Evolutionary conservation across 2,797 vertebrate genomes (phyloP), one percentile per base, ranked within the genome.

Genomic region (Siniperca obscura): DNA sequence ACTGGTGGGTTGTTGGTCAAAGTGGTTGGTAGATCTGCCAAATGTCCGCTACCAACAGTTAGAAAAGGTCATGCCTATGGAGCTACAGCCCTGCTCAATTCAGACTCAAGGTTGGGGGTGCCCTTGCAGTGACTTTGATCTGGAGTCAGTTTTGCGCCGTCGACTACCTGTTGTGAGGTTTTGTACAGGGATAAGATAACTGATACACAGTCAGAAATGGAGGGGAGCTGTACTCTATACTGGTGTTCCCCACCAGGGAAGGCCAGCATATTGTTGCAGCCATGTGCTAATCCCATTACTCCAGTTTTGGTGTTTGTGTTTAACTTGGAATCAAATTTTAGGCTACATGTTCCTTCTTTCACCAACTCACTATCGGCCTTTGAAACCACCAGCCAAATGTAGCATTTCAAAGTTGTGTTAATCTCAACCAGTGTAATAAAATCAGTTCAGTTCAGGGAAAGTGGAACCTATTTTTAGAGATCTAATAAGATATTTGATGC

Each of bases 151-250:
- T 88, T 81, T 87, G 76, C 86, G 34, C 66, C 30, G 74, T 36
- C 0, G 55, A 70, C 84, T 85, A 89, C 90, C 91, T 90, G 87
- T 81, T 86, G 90, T 79, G 91, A 88, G 83, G 80, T 79, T 91
- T 85, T 86, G 76, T 82, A 66, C 3, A 1, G n/a, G 70, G 62
- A 61, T 30, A 71, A 81, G 86, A 87, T 82, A 90, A 88, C 88
- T 40, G 89, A 89, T 86, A 86, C 76, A 42, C 48, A 66, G 59
- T 71, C 68, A 62, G 65, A 81, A 59, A 61, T 22, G 68, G 40
- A 60, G 40, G 64, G 34, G 67, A 61, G 69, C 66, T 79, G 77
- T 13, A 30, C 62, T 71, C 76, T 27, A 14, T 5, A 46, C 74
- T 7, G 42, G 36, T 70, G 71, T 44, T 66, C 48, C 80, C 84